Conservation (phyloP, 2,888 invertebrate genomes). For the Metallyticus violacea region DNA sequence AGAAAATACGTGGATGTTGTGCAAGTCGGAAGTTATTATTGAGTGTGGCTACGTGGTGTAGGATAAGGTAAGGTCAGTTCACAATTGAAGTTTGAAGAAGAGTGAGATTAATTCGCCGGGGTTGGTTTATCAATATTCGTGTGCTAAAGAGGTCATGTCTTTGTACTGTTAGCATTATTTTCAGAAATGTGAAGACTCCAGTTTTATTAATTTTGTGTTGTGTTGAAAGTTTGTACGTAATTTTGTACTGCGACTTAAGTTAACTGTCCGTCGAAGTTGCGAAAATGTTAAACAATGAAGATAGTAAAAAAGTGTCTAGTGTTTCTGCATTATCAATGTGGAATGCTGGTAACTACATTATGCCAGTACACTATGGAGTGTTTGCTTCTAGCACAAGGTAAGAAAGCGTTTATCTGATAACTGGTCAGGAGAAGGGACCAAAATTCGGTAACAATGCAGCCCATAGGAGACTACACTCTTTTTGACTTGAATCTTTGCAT, state of each 20-base stretch:
- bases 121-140: constrained; percentile 24
- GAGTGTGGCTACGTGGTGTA: constrained; percentile 31
- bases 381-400: constrained; percentile 33
- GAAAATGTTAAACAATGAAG: constrained; percentile 31
- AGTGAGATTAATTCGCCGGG: constrained; percentile 32
- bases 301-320: constrained; percentile 33
- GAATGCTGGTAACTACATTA: constrained; percentile 32
- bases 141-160: constrained; percentile 33
- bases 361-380: constrained; percentile 32
- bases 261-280: constrained; percentile 27
- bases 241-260: constrained; percentile 28
- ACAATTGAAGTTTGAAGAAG: constrained; percentile 31
- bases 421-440: constrained; percentile 24
- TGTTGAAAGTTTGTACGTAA: constrained; percentile 34
- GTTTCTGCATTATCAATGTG: constrained; percentile 34
- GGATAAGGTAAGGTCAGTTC: constrained; percentile 35
- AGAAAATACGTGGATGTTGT: constrained; percentile 2
- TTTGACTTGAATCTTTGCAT: too few relatives aligned
- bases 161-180: constrained; percentile 29
- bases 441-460: neutral
- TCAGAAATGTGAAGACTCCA: constrained; percentile 34
- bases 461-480: neutral
- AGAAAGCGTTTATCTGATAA: constrained; percentile 29
- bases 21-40: constrained; percentile 27
- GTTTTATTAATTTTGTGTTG: constrained; percentile 35